A percentile compares a stretch with the other conserved stretches of the same genome.
Evolutionary conservation across 2,888 invertebrate species (phyloP).

Genomic region (Tanaodytes sp.): DNA sequence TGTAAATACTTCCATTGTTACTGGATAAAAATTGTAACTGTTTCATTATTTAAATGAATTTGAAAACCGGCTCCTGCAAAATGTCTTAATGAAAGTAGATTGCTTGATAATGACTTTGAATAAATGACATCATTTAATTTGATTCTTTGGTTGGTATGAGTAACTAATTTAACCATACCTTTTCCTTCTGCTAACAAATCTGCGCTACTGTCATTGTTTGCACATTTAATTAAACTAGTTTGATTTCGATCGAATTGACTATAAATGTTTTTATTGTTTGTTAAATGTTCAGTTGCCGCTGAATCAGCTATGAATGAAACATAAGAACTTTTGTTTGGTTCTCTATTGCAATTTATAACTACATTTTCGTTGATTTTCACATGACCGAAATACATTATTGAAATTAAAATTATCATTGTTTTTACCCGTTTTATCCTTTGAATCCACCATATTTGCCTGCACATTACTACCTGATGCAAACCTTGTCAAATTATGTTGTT

Average conservation of each 20-base stretch:
- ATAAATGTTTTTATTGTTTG: background rate
- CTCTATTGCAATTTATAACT: too few species aligned
- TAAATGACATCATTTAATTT: conserved; percentile 21
- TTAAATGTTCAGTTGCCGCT: conserved; percentile 1
- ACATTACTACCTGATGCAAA: background rate
- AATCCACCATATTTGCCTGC: background rate
- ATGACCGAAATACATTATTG: conserved; percentile 14
- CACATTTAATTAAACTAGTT: conserved; percentile 18
- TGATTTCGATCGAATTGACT: background rate
- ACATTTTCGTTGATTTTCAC: background rate
- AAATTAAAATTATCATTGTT: background rate
- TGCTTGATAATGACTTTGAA: conserved; percentile 16
- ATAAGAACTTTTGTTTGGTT: background rate
- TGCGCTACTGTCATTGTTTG: conserved; percentile 20
- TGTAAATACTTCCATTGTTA: conserved; percentile 9
- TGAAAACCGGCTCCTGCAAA: conserved; percentile 20
- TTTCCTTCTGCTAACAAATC: conserved; percentile 16
- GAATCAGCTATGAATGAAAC: conserved; percentile 5
- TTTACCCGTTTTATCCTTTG: too few species aligned
- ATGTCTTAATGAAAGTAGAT: conserved; percentile 16
- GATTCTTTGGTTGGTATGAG: background rate
- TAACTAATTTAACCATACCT: conserved; percentile 6
- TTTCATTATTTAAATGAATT: conserved; percentile 9
- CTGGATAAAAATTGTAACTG: conserved; percentile 9
- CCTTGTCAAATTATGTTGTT: conserved; percentile 1